phyloP scores from a whole-genome alignment of 1,140 invertebrate genomes.

The Hylaeus volcanicus region DNA sequence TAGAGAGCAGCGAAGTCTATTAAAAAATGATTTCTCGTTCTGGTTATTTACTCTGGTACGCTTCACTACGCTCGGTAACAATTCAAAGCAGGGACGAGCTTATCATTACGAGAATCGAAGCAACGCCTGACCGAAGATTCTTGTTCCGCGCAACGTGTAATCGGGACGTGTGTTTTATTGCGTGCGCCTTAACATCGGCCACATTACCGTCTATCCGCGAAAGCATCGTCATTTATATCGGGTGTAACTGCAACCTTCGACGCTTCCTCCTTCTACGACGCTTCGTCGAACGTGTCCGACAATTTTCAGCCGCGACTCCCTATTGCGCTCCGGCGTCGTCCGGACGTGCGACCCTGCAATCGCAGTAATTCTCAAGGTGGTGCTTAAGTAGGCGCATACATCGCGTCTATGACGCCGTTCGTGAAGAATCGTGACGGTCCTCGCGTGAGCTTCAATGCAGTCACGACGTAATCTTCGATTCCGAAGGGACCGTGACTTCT shows the following conservation, averaged over 20 bases:
- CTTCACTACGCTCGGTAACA: not conserved
- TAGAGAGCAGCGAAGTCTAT: no score
- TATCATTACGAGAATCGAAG: not conserved
- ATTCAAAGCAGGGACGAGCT: not conserved
- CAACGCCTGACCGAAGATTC: not conserved
- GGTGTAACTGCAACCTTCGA: constrained; percentile 27
- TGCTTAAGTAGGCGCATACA: constrained; percentile 9
- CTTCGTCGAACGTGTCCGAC: constrained; percentile 11
- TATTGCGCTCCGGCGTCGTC: constrained; percentile 18
- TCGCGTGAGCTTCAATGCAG: constrained; percentile 62
- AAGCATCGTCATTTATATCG: constrained; percentile 24
- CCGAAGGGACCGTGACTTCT: constrained; percentile 66
- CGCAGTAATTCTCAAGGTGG: constrained; percentile 34
- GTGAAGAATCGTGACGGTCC: constrained; percentile 61
- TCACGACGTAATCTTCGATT: constrained; percentile 60
- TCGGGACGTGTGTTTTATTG: constrained; percentile 2
- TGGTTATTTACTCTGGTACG: not conserved
- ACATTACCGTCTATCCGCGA: constrained; percentile 20
- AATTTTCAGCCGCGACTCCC: constrained; percentile 28
- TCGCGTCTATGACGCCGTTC: constrained; percentile 57
- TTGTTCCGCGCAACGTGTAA: constrained; percentile 20
- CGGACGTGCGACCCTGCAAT: constrained; percentile 34
- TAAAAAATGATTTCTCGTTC: no score
- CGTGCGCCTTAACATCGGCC: constrained; percentile 6
- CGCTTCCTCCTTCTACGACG: not conserved